phyloP scores from a whole-genome alignment of 1,140 invertebrate species.

The Temnothorax longispinosus region DNA sequence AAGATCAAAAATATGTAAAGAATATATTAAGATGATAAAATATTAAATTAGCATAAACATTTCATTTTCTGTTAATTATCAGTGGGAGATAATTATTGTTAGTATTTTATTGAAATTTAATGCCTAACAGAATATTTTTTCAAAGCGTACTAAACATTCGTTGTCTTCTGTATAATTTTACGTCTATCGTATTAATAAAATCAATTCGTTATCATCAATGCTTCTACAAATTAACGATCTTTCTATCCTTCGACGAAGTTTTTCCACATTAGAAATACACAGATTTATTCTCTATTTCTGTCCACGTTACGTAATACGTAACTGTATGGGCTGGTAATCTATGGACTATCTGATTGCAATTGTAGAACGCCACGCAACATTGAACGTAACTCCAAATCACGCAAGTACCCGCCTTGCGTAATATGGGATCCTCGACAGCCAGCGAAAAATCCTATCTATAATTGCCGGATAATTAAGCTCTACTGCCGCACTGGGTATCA shows the following conservation, averaged over 20 bases:
- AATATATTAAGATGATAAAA: conserved; percentile 4
- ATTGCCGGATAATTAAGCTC: conserved; percentile 85
- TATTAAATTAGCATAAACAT: neutral
- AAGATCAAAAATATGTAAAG: neutral
- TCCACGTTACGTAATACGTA: neutral
- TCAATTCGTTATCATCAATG: neutral
- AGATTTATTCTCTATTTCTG: neutral
- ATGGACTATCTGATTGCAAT: conserved; percentile 36
- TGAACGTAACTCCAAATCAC: conserved; percentile 20
- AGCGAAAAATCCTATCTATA: conserved; percentile 76
- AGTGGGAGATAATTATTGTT: neutral
- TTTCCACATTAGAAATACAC: neutral
- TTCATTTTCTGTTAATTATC: neutral
- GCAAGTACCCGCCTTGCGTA: conserved; percentile 61
- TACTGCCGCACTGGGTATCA: conserved; percentile 87
- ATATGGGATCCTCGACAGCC: conserved; percentile 78
- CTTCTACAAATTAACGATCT: neutral
- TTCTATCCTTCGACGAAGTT: neutral
- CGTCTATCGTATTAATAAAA: neutral
- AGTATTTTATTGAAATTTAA: neutral
- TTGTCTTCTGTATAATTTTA: neutral
- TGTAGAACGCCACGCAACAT: conserved; percentile 60
- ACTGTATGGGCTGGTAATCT: neutral
- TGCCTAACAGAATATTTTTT: neutral
- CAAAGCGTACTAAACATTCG: neutral